Conservation (phyloP, 2,113 vertebrate species). For the Pseudois nayaur region DNA sequence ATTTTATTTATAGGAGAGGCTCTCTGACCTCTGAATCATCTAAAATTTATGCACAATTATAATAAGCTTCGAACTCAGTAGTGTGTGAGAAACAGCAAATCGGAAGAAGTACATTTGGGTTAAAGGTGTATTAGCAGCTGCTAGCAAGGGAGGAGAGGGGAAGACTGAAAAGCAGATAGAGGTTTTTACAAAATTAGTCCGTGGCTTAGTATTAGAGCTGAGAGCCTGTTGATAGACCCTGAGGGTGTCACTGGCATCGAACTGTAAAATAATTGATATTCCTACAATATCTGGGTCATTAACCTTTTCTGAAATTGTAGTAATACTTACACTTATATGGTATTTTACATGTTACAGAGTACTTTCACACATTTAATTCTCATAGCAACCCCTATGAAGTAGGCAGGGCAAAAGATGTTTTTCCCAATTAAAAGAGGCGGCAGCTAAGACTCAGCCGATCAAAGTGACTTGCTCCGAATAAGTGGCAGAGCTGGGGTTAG, state of each 20-base stretch:
- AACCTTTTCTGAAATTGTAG: conserved; percentile 17
- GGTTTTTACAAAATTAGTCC: background rate
- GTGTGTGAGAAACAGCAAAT: conserved; percentile 48
- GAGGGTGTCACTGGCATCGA: background rate
- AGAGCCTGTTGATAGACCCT: conserved; percentile 15
- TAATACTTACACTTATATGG: background rate
- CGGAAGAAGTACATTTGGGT: conserved; percentile 31
- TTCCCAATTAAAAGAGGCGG: conserved; percentile 13
- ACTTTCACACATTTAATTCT: conserved; percentile 38
- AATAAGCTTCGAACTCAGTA: conserved; percentile 52
- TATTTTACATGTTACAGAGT: conserved; percentile 6
- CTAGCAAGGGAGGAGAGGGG: background rate
- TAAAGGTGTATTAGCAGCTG: conserved; percentile 42
- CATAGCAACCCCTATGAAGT: background rate
- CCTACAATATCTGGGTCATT: conserved; percentile 23
- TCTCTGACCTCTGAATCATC: conserved; percentile 65
- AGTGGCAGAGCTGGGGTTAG: conserved; percentile 14
- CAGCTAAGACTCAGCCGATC: background rate
- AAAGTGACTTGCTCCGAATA: conserved; percentile 38
- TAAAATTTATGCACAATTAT: conserved; percentile 58
- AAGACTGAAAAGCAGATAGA: conserved; percentile 3
- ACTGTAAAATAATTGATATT: background rate
- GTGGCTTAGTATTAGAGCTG: background rate
- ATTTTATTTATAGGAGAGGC: conserved; percentile 61
- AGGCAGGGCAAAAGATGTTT: conserved; percentile 20